These are phyloP conservation scores for Quadriops clusia DNA, from an alignment of 2,888 invertebrate genomes.

Conservation along the genomic window DNA sequence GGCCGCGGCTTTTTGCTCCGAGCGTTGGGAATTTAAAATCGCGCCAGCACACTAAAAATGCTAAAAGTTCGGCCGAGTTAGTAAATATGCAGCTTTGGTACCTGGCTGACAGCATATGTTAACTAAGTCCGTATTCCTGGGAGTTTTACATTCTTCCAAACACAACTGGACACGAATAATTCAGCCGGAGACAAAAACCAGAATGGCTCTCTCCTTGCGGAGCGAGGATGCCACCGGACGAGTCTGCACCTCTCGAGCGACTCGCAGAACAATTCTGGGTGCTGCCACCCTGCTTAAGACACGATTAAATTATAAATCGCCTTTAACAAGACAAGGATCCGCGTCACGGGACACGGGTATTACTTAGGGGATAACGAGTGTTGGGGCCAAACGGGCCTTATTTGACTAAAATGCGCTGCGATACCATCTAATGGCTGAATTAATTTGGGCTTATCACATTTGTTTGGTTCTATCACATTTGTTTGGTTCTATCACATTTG, in stretches of 20 bases:
- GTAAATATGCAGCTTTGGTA: conserved; percentile 33
- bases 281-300: no score
- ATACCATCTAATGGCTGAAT: no score
- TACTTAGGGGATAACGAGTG: no score
- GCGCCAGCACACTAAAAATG: conserved; percentile 13
- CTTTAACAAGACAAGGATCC: no score
- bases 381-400: no score
- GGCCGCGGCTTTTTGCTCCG: conserved; percentile 2
- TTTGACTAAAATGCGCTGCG: no score
- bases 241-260: conserved; percentile 31
- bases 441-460: no score
- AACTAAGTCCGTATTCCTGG: conserved; percentile 31
- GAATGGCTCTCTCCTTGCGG: conserved; percentile 31
- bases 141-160: conserved; percentile 34
- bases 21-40: conserved; percentile 7
- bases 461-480: no score
- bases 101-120: conserved; percentile 33
- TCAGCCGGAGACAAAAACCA: conserved; percentile 33
- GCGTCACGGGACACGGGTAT: no score
- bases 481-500: no score
- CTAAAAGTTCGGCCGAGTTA: conserved; percentile 21
- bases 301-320: no score
- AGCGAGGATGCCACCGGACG: conserved; percentile 31
- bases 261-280: no score
- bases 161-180: conserved; percentile 36